Base-by-base conservation (phyloP, 2,888 invertebrate genomes). In the Boloria euphrosyne region DNA sequence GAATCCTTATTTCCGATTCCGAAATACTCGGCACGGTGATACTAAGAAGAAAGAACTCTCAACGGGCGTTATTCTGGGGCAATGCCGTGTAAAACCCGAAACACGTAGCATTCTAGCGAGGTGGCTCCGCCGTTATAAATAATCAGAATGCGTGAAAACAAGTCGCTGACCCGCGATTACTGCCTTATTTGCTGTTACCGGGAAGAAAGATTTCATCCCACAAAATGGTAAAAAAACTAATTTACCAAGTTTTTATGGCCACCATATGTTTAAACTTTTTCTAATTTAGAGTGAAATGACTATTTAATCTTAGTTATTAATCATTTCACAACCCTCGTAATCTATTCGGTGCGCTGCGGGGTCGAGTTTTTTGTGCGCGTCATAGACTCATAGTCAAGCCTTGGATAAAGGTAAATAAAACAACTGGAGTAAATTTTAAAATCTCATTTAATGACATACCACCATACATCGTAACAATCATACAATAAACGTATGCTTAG, bases 1-100 rank as follows among this genome's bases (percentile, higher is more conserved):
- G 90, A 90, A 90, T 85, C 85, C 83, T 85, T 86, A 86, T 90
- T 89, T 90, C 90, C 90, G 90, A 90, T 89, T 89, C 89, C 89
- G 87, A 90, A 90, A 89, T 86, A 89, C 87, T 79, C 84, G 81
- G 77, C 80, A 82, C 83, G 74, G 77, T 84, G 80, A 80, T 90
- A 90, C 90, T 82, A 82, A 86, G n/a, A n/a, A n/a, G n/a, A n/a
- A n/a, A n/a, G 90, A 90, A 90, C 84, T 87, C 83, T 84, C 82
- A 76, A 76, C 84, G 78, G 78, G 84, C 80, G 86, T 87, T 89
- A 89, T 90, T 89, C 88, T 86, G 89, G 87, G 88, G 85, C 87
- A 85, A 82, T 84, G 87, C 82, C 82, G 85, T 79, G 87, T 89
- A 81, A 85, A 85, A 87, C 85, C 77, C 87, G 84, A 87, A 86